Evolutionary conservation across 2,113 vertebrate genomes (phyloP).

Genomic region (Laterallus jamaicensis): DNA sequence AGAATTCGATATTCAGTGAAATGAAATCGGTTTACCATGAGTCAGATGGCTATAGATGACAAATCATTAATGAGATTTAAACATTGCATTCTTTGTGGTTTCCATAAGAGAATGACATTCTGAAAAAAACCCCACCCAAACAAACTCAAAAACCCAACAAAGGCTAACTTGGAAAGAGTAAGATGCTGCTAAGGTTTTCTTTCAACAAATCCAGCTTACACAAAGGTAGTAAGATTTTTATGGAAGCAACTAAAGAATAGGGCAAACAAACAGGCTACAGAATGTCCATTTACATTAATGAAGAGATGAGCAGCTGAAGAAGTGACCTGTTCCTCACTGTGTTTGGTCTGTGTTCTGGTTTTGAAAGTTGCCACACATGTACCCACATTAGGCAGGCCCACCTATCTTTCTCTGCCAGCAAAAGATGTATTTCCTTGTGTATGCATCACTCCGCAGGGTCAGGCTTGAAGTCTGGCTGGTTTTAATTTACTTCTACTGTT

Average conservation of each 20-base stretch:
- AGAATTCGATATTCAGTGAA: not conserved
- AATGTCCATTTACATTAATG: not conserved
- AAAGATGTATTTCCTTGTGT: not conserved
- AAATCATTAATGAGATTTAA: not conserved
- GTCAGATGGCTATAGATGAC: not conserved
- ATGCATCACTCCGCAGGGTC: not conserved
- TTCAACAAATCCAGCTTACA: not conserved
- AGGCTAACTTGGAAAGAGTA: not conserved
- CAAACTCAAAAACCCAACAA: not conserved
- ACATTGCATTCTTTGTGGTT: not conserved
- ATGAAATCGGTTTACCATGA: not conserved
- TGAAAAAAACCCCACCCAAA: too few relatives aligned
- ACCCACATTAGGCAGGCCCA: not conserved
- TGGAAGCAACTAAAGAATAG: not conserved
- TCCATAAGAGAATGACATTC: not conserved
- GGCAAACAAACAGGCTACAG: not conserved
- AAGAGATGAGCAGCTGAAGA: not conserved
- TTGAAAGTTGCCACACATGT: not conserved
- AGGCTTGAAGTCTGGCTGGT: not conserved
- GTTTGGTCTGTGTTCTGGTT: not conserved
- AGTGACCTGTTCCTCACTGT: not conserved
- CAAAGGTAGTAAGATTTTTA: not conserved
- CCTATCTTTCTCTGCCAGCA: not conserved
- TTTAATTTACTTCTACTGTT: not conserved
- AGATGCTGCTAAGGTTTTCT: not conserved